Conservation (phyloP, 2,113 vertebrate genomes). For the Stercorarius parasiticus region DNA sequence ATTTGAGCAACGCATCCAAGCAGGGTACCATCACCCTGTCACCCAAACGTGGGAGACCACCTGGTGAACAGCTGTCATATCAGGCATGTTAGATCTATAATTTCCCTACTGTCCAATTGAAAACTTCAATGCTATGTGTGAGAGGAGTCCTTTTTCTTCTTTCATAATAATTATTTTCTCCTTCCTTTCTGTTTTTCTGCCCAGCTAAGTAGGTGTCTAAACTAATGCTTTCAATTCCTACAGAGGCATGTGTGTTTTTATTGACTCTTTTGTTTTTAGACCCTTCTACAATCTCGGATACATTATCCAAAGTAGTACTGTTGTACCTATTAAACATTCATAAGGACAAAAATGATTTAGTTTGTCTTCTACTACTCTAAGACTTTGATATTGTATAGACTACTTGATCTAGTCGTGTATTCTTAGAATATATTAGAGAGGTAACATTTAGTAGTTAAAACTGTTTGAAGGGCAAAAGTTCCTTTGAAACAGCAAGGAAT, state of each 20-base stretch:
- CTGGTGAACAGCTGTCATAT: neutral
- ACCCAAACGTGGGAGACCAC: neutral
- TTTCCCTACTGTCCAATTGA: neutral
- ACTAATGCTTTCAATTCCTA: neutral
- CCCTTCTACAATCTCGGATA: neutral
- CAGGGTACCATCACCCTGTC: neutral
- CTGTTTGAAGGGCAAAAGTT: neutral
- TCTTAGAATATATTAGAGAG: neutral
- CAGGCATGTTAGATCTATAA: neutral
- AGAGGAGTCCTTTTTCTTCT: neutral
- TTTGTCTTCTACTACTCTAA: neutral
- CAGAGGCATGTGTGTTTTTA: neutral
- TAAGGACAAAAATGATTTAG: neutral
- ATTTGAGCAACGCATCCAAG: neutral
- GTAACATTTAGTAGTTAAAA: neutral
- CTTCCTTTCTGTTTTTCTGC: neutral
- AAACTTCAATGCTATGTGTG: neutral
- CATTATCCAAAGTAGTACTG: neutral
- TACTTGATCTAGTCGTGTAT: neutral
- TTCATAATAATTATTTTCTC: neutral
- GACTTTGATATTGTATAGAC: neutral
- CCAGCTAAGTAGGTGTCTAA: neutral
- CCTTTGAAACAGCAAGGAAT: neutral
- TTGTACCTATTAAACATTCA: neutral
- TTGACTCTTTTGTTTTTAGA: neutral